phyloP scores from a whole-genome alignment of 1,140 invertebrate species.

The Pachyrhynchus sulphureomaculatus region DNA sequence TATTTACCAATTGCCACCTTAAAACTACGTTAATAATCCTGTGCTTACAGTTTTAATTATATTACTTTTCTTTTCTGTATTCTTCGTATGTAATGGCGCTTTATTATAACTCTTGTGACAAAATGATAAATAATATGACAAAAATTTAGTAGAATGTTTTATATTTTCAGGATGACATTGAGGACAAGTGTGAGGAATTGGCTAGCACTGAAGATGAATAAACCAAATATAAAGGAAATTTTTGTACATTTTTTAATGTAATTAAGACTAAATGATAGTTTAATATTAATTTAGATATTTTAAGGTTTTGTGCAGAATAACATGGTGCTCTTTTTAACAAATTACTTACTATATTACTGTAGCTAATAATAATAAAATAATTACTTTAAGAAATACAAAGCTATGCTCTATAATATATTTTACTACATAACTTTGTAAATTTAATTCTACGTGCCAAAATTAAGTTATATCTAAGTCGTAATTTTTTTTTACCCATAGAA shows the following conservation, averaged over 20 bases:
- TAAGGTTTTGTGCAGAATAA: constrained; percentile 28
- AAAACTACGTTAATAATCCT: too few relatives aligned
- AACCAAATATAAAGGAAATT: background rate
- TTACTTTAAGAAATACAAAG: background rate
- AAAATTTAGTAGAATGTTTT: too few relatives aligned
- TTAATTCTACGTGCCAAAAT: background rate
- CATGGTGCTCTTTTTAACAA: constrained; percentile 33
- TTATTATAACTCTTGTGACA: too few relatives aligned
- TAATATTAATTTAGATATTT: background rate
- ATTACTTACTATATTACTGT: background rate
- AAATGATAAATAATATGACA: too few relatives aligned
- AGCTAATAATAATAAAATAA: background rate
- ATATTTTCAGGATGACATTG: constrained; percentile 59
- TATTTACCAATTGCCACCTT: too few relatives aligned
- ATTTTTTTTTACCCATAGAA: background rate
- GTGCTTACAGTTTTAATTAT: too few relatives aligned
- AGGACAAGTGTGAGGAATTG: constrained; percentile 60
- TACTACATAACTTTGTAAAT: too few relatives aligned
- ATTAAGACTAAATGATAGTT: background rate
- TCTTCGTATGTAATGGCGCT: too few relatives aligned
- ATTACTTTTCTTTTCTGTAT: too few relatives aligned
- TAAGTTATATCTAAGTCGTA: too few relatives aligned
- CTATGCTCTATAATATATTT: too few relatives aligned
- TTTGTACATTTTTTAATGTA: background rate
- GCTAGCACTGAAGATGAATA: background rate